Conservation (phyloP, 2,888 invertebrate genomes). For the Gibbula magus region DNA sequence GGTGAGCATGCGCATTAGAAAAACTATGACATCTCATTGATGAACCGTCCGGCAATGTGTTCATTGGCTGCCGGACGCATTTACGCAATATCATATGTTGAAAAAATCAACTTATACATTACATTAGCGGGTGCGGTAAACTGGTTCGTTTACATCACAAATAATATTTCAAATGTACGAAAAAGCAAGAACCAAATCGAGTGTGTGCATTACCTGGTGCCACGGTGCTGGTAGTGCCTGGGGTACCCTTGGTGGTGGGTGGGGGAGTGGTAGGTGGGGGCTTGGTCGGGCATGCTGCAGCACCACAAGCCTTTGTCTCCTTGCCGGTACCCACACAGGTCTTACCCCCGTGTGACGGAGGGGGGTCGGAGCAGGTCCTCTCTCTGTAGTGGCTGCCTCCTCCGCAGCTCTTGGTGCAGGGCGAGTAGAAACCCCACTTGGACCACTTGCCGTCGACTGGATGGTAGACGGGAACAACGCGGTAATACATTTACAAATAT, state of each 20-base stretch:
- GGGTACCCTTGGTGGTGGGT: slow-evolving; percentile 7
- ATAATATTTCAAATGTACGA: too few relatives aligned
- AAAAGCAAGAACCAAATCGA: too few relatives aligned
- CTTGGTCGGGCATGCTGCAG: slow-evolving; percentile 53
- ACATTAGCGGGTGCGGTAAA: too few relatives aligned
- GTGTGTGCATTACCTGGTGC: slow-evolving; percentile 43
- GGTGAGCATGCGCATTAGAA: too few relatives aligned
- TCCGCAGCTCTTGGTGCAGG: slow-evolving; percentile 61
- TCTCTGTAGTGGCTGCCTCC: slow-evolving; percentile 58
- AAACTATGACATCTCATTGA: too few relatives aligned
- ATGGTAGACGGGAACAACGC: slow-evolving; percentile 22
- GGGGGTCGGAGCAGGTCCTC: slow-evolving; percentile 60
- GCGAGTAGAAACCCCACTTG: slow-evolving; percentile 56
- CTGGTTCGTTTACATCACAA: too few relatives aligned
- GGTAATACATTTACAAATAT: too few relatives aligned
- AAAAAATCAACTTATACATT: too few relatives aligned
- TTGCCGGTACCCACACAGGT: slow-evolving; percentile 49
- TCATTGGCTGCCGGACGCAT: too few relatives aligned
- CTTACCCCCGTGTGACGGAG: slow-evolving; percentile 61
- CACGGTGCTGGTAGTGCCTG: slow-evolving; percentile 39
- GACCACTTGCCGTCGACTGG: slow-evolving; percentile 63
- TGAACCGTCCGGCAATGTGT: too few relatives aligned
- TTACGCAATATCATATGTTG: too few relatives aligned
- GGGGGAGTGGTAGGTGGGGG: slow-evolving; percentile 50
- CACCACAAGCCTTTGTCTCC: slow-evolving; percentile 52